phyloP scores from a whole-genome alignment of 2,888 invertebrate genomes.

The Lymantria monacha region DNA sequence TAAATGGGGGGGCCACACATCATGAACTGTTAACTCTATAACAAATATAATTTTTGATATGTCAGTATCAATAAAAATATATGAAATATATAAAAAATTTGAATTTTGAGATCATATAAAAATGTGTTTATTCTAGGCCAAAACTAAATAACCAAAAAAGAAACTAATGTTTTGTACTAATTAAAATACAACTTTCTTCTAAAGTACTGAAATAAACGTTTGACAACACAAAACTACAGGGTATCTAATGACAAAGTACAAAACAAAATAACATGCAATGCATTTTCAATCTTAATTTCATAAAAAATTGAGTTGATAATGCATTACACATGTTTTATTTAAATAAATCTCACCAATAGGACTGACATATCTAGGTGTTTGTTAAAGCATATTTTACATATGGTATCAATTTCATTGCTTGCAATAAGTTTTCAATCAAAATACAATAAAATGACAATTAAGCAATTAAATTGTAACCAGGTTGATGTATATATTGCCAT shows the following conservation, averaged over 20 bases:
- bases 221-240: slow-evolving; percentile 13
- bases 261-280: slow-evolving; percentile 20
- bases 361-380: slow-evolving; percentile 27
- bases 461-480: neutral
- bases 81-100: neutral
- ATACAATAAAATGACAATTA: no score
- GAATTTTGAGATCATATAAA: neutral
- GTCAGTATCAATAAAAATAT: neutral
- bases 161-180: slow-evolving; percentile 15
- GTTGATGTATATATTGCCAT: no score
- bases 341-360: slow-evolving; percentile 3
- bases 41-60: slow-evolving; percentile 6
- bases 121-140: slow-evolving; percentile 2
- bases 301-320: neutral
- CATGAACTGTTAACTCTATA: slow-evolving; percentile 14
- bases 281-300: neutral
- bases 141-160: slow-evolving; percentile 13
- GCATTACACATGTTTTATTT: slow-evolving; percentile 11
- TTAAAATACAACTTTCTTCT: neutral
- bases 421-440: no score
- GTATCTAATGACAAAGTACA: slow-evolving; percentile 17
- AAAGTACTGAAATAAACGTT: slow-evolving; percentile 8
- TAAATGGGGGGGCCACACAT: slow-evolving; percentile 51
- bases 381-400: neutral
- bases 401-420: neutral